Conservation (phyloP, 2,113 vertebrate species). For the Pteruthius melanotis region DNA sequence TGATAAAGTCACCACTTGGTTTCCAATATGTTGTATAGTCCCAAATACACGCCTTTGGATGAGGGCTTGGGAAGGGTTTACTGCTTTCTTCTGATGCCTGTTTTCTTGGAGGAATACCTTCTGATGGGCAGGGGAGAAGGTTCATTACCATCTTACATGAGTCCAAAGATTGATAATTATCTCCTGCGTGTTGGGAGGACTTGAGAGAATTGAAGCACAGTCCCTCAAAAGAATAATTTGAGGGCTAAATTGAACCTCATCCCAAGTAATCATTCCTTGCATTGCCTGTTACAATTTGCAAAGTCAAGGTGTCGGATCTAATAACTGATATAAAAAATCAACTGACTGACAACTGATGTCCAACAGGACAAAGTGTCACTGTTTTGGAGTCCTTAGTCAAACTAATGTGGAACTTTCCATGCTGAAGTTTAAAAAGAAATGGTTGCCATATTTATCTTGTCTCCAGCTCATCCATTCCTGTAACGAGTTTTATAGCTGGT, state of each 20-base stretch:
- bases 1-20: neutral
- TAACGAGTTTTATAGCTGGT: neutral
- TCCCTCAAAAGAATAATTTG: neutral
- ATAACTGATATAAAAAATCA: neutral
- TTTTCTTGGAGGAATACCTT: neutral
- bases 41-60: neutral
- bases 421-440: neutral
- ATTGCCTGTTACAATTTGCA: neutral
- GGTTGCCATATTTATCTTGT: neutral
- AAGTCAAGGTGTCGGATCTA: neutral
- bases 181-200: neutral
- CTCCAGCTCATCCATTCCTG: neutral
- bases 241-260: neutral
- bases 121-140: neutral
- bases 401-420: neutral
- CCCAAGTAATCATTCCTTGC: neutral
- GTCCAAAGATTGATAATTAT: accelerated
- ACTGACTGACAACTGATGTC: accelerated
- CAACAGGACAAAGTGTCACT: neutral
- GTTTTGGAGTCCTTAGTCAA: neutral
- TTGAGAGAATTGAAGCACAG: neutral
- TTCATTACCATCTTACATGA: accelerated
- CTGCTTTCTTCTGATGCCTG: neutral
- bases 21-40: neutral
- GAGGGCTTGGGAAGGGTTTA: neutral